phyloP scores from a whole-genome alignment of 2,113 vertebrate genomes.

The Tretioscincus oriximinensis region DNA sequence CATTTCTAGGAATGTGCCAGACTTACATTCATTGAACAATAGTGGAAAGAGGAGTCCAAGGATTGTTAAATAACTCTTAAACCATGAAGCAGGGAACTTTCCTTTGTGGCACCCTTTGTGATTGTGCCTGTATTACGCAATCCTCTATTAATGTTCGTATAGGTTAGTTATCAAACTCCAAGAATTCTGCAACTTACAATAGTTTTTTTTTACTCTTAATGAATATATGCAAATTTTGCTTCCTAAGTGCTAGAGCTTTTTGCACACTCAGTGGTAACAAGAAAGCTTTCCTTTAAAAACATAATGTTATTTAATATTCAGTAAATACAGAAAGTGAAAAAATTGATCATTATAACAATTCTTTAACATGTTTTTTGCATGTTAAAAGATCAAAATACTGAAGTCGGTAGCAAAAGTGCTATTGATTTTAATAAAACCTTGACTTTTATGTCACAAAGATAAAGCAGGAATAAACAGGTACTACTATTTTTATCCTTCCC shows the following conservation, averaged over 20 bases:
- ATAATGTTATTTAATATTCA: background rate
- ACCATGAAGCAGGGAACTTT: no score
- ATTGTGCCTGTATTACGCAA: no score
- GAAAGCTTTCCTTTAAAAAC: background rate
- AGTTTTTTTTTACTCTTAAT: background rate
- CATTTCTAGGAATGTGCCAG: no score
- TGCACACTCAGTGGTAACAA: background rate
- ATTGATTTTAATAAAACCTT: slow-evolving; percentile 1
- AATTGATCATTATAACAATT: background rate
- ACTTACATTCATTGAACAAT: no score
- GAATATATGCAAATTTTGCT: background rate
- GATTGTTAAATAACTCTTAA: no score
- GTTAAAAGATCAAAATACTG: background rate
- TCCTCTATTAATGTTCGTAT: no score
- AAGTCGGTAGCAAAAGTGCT: background rate
- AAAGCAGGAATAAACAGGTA: slow-evolving; percentile 1
- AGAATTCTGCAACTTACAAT: background rate
- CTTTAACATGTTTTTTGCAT: background rate
- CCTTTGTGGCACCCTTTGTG: no score
- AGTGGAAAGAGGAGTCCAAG: no score
- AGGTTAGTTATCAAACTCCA: background rate
- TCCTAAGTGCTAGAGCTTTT: background rate
- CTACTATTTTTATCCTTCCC: slow-evolving; percentile 8
- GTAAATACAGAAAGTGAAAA: background rate
- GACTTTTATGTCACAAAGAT: background rate